phyloP scores from a whole-genome alignment of 2,797 vertebrate species.

The Onychomys arenicola region DNA sequence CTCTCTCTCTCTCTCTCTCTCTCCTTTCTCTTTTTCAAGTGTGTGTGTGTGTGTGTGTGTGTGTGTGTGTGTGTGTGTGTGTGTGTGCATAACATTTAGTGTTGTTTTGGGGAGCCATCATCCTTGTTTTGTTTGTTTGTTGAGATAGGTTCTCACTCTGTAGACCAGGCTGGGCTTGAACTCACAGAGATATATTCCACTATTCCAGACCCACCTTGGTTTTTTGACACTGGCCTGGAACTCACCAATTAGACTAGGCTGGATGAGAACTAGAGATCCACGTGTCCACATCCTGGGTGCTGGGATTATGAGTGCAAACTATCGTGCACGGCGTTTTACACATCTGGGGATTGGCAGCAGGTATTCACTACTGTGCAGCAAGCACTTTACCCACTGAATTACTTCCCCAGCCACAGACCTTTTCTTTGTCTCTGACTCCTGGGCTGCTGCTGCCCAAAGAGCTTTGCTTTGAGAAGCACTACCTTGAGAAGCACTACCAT shows the following conservation, averaged over 20 bases:
- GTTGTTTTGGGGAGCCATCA: not conserved
- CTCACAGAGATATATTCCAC: not conserved
- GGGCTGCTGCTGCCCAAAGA: not conserved
- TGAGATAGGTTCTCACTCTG: not conserved
- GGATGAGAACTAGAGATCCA: not conserved
- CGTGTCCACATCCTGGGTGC: not conserved
- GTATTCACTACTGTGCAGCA: not conserved
- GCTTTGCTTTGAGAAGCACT: not conserved
- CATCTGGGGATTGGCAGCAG: not conserved
- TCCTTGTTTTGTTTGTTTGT: not conserved
- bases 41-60: not conserved
- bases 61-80: not conserved
- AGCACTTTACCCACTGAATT: not conserved
- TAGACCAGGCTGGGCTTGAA: not conserved
- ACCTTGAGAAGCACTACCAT: not conserved
- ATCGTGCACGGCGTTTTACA: not conserved
- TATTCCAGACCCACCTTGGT: not conserved
- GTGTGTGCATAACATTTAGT: not conserved
- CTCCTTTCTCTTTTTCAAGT: not conserved
- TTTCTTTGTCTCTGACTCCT: not conserved
- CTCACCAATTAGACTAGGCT: not conserved
- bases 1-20: not conserved
- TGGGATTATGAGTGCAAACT: not conserved
- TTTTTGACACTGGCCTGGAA: not conserved
- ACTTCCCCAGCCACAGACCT: not conserved